Evolutionary conservation across 1,140 invertebrate species (phyloP).

Genomic region (Drosophila pallidifrons): DNA sequence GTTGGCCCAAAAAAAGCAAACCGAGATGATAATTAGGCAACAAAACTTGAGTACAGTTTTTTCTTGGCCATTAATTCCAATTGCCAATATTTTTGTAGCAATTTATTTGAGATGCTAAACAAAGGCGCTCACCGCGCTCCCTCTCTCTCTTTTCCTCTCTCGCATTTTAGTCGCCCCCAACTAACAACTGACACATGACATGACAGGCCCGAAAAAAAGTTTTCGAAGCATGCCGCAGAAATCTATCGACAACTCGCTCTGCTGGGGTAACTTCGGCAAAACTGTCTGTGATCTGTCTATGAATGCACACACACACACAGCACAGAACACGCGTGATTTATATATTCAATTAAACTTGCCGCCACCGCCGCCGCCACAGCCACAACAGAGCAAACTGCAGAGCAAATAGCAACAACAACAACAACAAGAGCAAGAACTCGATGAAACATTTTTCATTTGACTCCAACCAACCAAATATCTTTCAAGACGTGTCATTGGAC

Average conservation of each 20-base stretch:
- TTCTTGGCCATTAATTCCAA: slow-evolving; percentile 71
- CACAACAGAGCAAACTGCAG: slow-evolving; percentile 21
- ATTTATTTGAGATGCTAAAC: slow-evolving; percentile 55
- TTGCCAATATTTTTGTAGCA: slow-evolving; percentile 72
- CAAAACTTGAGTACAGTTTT: slow-evolving; percentile 10
- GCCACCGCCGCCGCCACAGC: slow-evolving; percentile 30
- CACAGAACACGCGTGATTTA: slow-evolving; percentile 63
- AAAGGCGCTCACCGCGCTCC: slow-evolving; percentile 46
- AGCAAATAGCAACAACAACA: slow-evolving; percentile 12
- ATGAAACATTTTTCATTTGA: slow-evolving; percentile 40
- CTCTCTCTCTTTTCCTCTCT: slow-evolving; percentile 51
- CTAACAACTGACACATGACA: slow-evolving; percentile 80
- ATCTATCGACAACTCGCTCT: neutral
- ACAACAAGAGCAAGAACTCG: slow-evolving; percentile 7
- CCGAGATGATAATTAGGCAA: slow-evolving; percentile 46
- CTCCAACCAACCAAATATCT: slow-evolving; percentile 12
- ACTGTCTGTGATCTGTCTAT: slow-evolving; percentile 63
- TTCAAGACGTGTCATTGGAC: slow-evolving; percentile 28
- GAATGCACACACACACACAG: slow-evolving; percentile 59
- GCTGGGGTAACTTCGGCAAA: slow-evolving; percentile 29
- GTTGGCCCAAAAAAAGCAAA: slow-evolving; percentile 30
- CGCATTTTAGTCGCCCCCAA: slow-evolving; percentile 55
- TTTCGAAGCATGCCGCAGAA: slow-evolving; percentile 9
- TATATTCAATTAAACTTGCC: slow-evolving; percentile 72
- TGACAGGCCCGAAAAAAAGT: slow-evolving; percentile 55